Evolutionary conservation across 2,888 invertebrate genomes (phyloP), one percentile per base, ranked within the genome.

Genomic region (Argyra leucocephala): DNA sequence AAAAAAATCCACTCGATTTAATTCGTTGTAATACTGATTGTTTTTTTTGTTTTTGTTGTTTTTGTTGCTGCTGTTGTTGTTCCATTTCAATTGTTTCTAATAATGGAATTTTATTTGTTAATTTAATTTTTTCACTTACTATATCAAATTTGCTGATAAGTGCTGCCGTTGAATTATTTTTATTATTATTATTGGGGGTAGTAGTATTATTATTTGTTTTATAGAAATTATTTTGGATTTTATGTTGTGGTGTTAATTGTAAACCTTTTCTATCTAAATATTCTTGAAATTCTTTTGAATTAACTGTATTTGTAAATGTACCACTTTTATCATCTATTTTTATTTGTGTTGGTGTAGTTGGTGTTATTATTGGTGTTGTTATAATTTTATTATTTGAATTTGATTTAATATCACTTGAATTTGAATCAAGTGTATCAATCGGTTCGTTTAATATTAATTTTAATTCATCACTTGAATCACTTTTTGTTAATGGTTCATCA

Each of bases 261-360:
- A 80, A 69, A 1, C 80, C 80, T 64, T 79, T 80, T 67, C 75
- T 75, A 12, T 75, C 75, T 36, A 80, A 69, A 67, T 75, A 80
- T n/a, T 78, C 76, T 66, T 76, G 75, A 66, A 80, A 80, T 66
- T 79, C 79, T 62, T 74, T 74, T 7, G 79, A 79, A 62, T 75
- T 79, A 2, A 80, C 78, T 7, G 79, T 80, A 66, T 78, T 79
- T 37, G 80, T 79, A 60, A 78, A 76, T 1, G 75, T 75, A 58
- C 73, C 72, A 57, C 5, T n/a, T 24, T 18, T 1, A 22, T 23
- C 18, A 57, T 60, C n/a, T 22, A 23, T 63, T 59, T 60, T 31
- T 58, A 59, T 63, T 57, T 18, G 15, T 21, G 37, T 62, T 22
- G 63, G 21, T 65, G 23, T 64, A 61, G 2, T 22, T 59, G 61